These are phyloP conservation scores for Ylistrum balloti DNA, from an alignment of 1,140 invertebrate genomes.

Conservation along the genomic window DNA sequence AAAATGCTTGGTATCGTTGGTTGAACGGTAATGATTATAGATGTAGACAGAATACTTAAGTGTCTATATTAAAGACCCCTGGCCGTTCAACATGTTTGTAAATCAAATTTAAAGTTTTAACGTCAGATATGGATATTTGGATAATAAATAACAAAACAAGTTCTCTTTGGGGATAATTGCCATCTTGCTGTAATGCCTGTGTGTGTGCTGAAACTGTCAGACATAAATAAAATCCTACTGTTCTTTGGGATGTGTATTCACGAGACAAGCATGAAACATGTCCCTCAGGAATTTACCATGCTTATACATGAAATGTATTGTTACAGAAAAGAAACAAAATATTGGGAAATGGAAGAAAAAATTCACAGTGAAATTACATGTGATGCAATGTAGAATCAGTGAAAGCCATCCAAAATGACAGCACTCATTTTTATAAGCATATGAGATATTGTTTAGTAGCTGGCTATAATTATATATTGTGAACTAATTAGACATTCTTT, in stretches of 20 bases:
- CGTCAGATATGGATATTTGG: not conserved
- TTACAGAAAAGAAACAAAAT: not conserved
- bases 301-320: not conserved
- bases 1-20: not conserved
- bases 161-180: conserved; percentile 15
- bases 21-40: not conserved
- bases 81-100: conserved; percentile 33
- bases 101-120: conserved; percentile 40
- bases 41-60: not conserved
- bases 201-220: not conserved
- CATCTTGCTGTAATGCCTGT: not conserved
- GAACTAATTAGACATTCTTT: not conserved
- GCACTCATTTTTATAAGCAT: not conserved
- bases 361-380: not conserved
- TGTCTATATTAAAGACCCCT: not conserved
- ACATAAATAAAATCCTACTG: conserved; percentile 35
- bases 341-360: not conserved
- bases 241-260: not conserved
- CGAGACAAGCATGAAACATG: not conserved
- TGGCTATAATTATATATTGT: not conserved
- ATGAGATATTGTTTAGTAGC: not conserved
- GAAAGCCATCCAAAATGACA: not conserved
- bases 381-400: not conserved
- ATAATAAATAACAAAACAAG: not conserved
- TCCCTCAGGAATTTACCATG: not conserved